These are phyloP conservation scores for Ooceraea biroi DNA, from an alignment of 1,140 invertebrate genomes.

Conservation along the genomic window DNA sequence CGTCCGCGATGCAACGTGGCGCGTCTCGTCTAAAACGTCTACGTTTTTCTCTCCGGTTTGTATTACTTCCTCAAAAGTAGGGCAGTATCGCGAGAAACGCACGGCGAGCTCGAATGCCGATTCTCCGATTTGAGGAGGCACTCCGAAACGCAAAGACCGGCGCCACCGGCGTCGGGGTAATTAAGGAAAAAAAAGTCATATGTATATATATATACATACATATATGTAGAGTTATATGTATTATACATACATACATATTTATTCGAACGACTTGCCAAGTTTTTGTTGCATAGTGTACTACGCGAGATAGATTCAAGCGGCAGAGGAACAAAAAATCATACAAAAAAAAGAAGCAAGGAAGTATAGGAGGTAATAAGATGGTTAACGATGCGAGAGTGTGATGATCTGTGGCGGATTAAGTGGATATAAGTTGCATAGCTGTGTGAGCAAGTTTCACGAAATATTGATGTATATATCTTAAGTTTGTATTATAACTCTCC, in stretches of 20 bases:
- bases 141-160: conserved; percentile 70
- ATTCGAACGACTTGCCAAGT: conserved; percentile 83
- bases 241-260: conserved; percentile 73
- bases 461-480: conserved; percentile 86
- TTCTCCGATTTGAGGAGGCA: conserved; percentile 72
- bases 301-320: conserved; percentile 63
- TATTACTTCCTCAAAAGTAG: conserved; percentile 10
- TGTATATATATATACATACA: too few relatives aligned
- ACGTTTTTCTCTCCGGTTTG: not conserved
- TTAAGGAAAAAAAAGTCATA: conserved; percentile 34
- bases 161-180: conserved; percentile 67
- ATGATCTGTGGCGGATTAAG: conserved; percentile 81
- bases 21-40: conserved; percentile 2
- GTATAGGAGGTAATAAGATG: conserved; percentile 9
- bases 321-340: conserved; percentile 62
- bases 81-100: not conserved
- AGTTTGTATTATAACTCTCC: conserved; percentile 85
- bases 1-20: not conserved
- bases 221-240: too few relatives aligned
- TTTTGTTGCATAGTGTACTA: conserved; percentile 79
- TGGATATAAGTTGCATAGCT: conserved; percentile 81
- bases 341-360: conserved; percentile 63
- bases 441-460: conserved; percentile 81
- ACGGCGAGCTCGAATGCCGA: conserved; percentile 64
- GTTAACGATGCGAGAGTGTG: conserved; percentile 71